Evolutionary conservation across 2,113 vertebrate genomes (phyloP).

Genomic region (Calonectris borealis): DNA sequence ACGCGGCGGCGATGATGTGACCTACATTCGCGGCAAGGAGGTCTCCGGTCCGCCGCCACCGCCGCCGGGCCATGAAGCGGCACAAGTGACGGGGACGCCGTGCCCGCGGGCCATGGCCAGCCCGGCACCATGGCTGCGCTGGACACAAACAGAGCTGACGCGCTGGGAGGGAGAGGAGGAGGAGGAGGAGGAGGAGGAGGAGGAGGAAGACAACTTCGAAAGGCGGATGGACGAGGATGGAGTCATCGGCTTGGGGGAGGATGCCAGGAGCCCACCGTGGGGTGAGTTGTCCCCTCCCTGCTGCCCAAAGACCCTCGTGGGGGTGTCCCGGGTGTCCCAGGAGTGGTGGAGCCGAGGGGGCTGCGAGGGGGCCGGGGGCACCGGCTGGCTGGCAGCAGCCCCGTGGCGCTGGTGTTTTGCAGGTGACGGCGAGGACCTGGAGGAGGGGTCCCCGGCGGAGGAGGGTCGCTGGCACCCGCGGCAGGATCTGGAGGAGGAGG

Average conservation of each 20-base stretch:
- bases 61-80: constrained; percentile 31
- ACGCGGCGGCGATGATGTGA: not conserved
- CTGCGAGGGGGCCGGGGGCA: accelerated
- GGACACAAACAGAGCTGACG: constrained; percentile 9
- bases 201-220: constrained; percentile 42
- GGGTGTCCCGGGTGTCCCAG: too few species aligned
- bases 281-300: constrained; percentile 15
- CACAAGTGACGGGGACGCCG: constrained; percentile 25
- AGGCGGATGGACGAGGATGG: constrained; percentile 76
- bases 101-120: constrained; percentile 55
- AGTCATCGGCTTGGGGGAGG: constrained; percentile 70
- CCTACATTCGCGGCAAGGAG: not conserved
- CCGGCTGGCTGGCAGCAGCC: not conserved
- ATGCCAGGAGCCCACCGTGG: not conserved
- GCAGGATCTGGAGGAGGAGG: constrained; percentile 48
- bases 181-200: constrained; percentile 24
- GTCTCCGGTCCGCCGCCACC: not conserved
- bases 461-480: constrained; percentile 5
- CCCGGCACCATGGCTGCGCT: not conserved
- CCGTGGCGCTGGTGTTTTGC: not conserved
- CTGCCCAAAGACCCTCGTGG: not conserved
- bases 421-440: constrained; percentile 41
- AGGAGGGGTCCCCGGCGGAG: constrained; percentile 7
- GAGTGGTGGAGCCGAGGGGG: not conserved
- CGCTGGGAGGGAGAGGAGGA: constrained; percentile 32